Conservation (phyloP, 2,888 invertebrate species). For the Scaptomyza flava region DNA sequence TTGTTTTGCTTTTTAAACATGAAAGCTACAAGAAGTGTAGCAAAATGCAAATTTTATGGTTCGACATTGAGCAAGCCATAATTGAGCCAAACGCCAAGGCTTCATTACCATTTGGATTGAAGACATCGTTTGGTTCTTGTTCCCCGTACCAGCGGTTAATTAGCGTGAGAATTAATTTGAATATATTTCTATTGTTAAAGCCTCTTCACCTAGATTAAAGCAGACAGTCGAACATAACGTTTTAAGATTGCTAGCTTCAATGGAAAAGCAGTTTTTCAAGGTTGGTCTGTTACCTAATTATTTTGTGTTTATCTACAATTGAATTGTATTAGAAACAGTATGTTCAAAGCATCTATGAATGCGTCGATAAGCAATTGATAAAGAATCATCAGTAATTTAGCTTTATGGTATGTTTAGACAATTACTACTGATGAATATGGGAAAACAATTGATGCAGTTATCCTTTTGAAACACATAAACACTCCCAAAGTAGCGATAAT, state of each 20-base stretch:
- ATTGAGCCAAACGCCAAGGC: constrained; percentile 57
- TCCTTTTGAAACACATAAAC: constrained; percentile 60
- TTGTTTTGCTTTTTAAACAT: constrained; percentile 51
- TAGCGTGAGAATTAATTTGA: constrained; percentile 63
- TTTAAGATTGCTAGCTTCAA: constrained; percentile 9
- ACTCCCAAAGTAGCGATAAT: constrained; percentile 76
- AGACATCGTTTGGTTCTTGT: constrained; percentile 45
- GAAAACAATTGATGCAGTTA: constrained; percentile 43
- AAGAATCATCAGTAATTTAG: background rate
- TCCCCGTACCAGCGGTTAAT: constrained; percentile 52
- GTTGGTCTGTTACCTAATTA: background rate
- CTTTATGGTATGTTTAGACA: background rate
- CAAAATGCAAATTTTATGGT: constrained; percentile 70
- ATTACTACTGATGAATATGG: constrained; percentile 30
- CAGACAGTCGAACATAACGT: constrained; percentile 13
- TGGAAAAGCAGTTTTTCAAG: constrained; percentile 4
- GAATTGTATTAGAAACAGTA: background rate
- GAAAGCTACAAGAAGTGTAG: constrained; percentile 49
- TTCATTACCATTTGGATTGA: constrained; percentile 55
- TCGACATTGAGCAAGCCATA: constrained; percentile 66
- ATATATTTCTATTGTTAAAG: constrained; percentile 41
- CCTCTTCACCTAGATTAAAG: constrained; percentile 17
- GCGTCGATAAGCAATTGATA: background rate
- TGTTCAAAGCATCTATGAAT: background rate
- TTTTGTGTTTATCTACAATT: constrained; percentile 3